phyloP scores from a whole-genome alignment of 1,140 invertebrate genomes.

The Oscheius sp. region DNA sequence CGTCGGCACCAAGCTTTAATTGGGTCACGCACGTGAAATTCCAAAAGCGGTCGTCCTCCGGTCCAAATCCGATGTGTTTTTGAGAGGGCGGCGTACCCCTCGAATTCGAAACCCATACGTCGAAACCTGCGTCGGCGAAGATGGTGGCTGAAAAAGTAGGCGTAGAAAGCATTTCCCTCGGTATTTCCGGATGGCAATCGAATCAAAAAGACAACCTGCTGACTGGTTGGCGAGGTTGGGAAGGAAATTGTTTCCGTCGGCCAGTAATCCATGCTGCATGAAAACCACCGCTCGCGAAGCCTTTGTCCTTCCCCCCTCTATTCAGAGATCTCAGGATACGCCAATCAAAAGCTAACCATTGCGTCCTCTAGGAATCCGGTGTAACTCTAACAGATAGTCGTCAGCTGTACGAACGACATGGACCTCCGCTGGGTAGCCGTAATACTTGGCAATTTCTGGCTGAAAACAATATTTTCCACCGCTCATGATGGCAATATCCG shows the following conservation, averaged over 20 bases:
- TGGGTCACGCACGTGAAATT: constrained; percentile 51
- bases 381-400: constrained; percentile 73
- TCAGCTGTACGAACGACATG: constrained; percentile 71
- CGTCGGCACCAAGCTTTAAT: too few species aligned
- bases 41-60: constrained; percentile 60
- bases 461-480: constrained; percentile 5
- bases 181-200: not conserved
- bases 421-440: constrained; percentile 70
- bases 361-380: constrained; percentile 69
- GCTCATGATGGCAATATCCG: not conserved
- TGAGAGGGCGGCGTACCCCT: constrained; percentile 70
- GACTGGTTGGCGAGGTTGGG: constrained; percentile 67
- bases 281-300: constrained; percentile 46
- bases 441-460: constrained; percentile 47
- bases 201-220: constrained; percentile 10
- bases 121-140: constrained; percentile 70
- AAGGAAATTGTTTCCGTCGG: constrained; percentile 74
- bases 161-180: not conserved
- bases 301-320: too few species aligned
- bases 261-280: constrained; percentile 75
- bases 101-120: constrained; percentile 73
- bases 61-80: constrained; percentile 61
- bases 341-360: constrained; percentile 62
- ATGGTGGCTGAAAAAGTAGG: constrained; percentile 64
- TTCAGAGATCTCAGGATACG: not conserved